phyloP scores from a whole-genome alignment of 2,888 invertebrate species.

The Pardosa pseudoannulata region DNA sequence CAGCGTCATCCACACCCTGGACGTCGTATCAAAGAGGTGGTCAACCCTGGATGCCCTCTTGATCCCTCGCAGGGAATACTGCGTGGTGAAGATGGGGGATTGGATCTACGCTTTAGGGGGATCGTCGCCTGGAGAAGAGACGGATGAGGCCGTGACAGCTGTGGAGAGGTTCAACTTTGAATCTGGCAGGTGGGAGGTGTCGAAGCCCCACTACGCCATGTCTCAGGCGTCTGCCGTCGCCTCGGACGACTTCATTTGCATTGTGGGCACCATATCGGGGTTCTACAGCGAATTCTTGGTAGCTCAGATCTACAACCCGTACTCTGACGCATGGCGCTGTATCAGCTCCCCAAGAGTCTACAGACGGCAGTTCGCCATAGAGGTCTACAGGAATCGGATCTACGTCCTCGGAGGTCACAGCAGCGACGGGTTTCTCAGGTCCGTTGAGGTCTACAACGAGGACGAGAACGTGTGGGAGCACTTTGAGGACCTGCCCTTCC shows the following conservation, averaged over 20 bases:
- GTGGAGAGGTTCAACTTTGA: constrained; percentile 20
- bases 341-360: constrained; percentile 14
- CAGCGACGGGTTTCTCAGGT: neutral
- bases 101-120: constrained; percentile 31
- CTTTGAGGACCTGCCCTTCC: constrained; percentile 24
- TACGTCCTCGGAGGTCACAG: constrained; percentile 28
- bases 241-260: constrained; percentile 15
- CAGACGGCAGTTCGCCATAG: constrained; percentile 20
- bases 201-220: neutral
- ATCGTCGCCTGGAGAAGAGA: neutral
- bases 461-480: neutral
- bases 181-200: neutral
- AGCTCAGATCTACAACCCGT: constrained; percentile 32
- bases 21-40: constrained; percentile 3
- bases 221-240: neutral
- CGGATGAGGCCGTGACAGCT: neutral
- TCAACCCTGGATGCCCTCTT: neutral
- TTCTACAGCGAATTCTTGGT: neutral
- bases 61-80: neutral
- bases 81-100: neutral
- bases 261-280: neutral
- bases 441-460: constrained; percentile 31
- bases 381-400: neutral
- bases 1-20: neutral
- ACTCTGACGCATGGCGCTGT: neutral